Base-by-base conservation (phyloP, 2,113 vertebrate genomes). In the Dicaeum eximium region DNA sequence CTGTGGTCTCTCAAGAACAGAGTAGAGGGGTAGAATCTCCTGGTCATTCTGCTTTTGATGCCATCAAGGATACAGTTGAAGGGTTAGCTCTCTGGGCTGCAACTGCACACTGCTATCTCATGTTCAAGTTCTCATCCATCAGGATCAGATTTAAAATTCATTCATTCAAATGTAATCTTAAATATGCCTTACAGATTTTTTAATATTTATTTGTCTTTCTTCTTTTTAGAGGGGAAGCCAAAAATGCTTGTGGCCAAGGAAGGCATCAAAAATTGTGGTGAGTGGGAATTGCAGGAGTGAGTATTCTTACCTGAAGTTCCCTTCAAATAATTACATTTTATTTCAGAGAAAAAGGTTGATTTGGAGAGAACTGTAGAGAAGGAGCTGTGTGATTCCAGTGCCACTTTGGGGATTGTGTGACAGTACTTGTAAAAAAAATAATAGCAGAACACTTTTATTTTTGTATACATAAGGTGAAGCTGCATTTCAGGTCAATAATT, bases 1-100 rank as follows among this genome's bases (percentile, higher is more conserved):
- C 3, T 61, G 30, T 7, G 4, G 2, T 61, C 33, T 65, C 15
- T n/a, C 3, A 1, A 42, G 42, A 66, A 13, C 1, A 5, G 33
- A 81, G 5, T 1, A 45, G 28, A 65, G 19, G 4, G 9, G 0
- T 0, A 65, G 23, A 66, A 38, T 56, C 30, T 89, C 10, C 24
- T 81, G 33, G 3, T 5, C 33, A 22, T 0, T 0, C 20, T 77
- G 18, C 21, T 60, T 71, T 45, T 31, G 50, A 24, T 61, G 16
- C 25, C 67, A 22, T 25, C 21, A 16, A 47, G 21, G 15, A 15
- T 15, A 27, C 0, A 1, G 3, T 4, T 37, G 20, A n/a, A n/a
- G n/a, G n/a, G n/a, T n/a, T n/a, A n/a, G n/a, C n/a, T n/a, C n/a
- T 80, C 33, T 65, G 35, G 40, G 35, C 25, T 60, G 28, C 21